Evolutionary conservation across 2,113 vertebrate species (phyloP), one percentile per base, ranked within the genome.

Genomic region (Anhinga anhinga): DNA sequence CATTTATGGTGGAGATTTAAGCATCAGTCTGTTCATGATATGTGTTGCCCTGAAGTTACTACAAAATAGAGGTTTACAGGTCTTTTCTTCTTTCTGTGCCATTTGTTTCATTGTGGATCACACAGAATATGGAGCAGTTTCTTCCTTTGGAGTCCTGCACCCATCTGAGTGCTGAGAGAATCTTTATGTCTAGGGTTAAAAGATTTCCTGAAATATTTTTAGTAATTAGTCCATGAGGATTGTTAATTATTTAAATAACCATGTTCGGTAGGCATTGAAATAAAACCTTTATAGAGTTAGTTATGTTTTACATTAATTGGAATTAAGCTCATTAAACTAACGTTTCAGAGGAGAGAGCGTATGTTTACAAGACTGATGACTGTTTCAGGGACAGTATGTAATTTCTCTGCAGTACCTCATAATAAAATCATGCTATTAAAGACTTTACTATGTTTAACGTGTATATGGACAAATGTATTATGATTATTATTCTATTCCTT

Each of bases 181-280:
- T 86, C 56, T 45, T 49, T 71, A 17, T 30, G 40, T 26, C 47
- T 83, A 25, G 52, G 29, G 26, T 82, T 80, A 86, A 81, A 81
- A 50, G 19, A 61, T 80, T 80, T 90, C 9, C 59, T 82, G 40
- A 69, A 55, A 26, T 84, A 66, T 63, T 86, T 91, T 70, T 73
- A 70, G 23, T 55, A 73, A 71, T 50, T 88, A 73, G 30, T 80
- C 76, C 16, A 12, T 61, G 36, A 69, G 32, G 34, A 61, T 80
- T 76, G 12, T 61, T 82, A 79, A 55, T 88, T 72, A 80, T 82
- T 82, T 91, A 52, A 86, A 70, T 65, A 90, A 58, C 73, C 91
- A 7, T 45, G 13, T 86, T 80, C 58, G 63, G 38, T 59, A 63
- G 32, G 21, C 26, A 47, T 74, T 88, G n/a, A 94, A 94, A 78